A percentile compares a stretch with the other conserved stretches of the same genome.
phyloP scores from a whole-genome alignment of 2,888 invertebrate genomes.

The Euclidia mi region DNA sequence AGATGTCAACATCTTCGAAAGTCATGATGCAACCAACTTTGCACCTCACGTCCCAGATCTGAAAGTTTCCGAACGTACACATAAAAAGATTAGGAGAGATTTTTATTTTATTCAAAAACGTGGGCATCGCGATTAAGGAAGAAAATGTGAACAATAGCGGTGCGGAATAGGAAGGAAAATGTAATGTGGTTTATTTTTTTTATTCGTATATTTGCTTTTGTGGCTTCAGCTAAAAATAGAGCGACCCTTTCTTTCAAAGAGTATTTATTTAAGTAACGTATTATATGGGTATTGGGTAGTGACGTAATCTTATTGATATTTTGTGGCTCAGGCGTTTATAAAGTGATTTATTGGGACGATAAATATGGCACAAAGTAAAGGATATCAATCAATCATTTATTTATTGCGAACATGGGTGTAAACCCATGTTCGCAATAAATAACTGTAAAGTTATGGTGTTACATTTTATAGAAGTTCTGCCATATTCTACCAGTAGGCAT shows the following conservation, averaged over 20 bases:
- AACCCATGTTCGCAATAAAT: too few relatives aligned
- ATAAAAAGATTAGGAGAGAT: constrained; percentile 19
- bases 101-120: constrained; percentile 25
- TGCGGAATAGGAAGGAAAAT: constrained; percentile 14
- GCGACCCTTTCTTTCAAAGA: not conserved
- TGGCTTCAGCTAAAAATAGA: constrained; percentile 5
- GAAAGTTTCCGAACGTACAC: constrained; percentile 44
- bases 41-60: constrained; percentile 91
- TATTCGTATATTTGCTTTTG: constrained; percentile 15
- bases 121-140: constrained; percentile 13
- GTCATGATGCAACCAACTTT: constrained; percentile 86
- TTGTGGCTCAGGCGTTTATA: not conserved
- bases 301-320: not conserved
- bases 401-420: too few relatives aligned
- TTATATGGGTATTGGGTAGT: not conserved
- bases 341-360: not conserved
- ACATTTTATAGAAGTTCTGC: too few relatives aligned
- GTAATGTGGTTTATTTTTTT: constrained; percentile 21
- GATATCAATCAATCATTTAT: too few relatives aligned
- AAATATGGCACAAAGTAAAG: too few relatives aligned
- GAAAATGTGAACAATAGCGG: constrained; percentile 20
- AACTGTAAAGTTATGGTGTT: too few relatives aligned
- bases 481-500: too few relatives aligned
- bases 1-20: constrained; percentile 90
- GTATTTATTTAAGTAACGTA: constrained; percentile 6